phyloP scores from a whole-genome alignment of 2,888 invertebrate species.

The Cephus rjabovi region DNA sequence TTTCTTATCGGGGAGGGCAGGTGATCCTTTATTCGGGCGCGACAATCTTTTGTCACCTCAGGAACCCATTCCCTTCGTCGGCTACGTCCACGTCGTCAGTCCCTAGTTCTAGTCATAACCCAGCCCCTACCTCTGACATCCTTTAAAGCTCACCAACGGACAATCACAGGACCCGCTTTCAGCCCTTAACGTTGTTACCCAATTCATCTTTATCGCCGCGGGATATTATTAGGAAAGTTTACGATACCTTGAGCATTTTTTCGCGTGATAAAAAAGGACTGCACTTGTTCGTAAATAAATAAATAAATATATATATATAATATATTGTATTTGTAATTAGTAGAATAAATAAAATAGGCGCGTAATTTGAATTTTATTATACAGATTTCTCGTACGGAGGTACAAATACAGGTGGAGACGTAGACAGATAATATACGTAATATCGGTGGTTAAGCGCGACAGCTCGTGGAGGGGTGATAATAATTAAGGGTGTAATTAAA shows the following conservation, averaged over 20 bases:
- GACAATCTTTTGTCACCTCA: background rate
- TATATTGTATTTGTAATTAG: background rate
- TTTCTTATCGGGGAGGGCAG: background rate
- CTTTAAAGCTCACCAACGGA: background rate
- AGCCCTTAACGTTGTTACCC: background rate
- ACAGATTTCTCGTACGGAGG: background rate
- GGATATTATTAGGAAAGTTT: background rate
- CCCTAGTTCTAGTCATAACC: background rate
- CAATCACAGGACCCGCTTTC: background rate
- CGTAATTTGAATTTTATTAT: background rate
- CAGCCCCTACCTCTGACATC: background rate
- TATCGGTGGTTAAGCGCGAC: background rate
- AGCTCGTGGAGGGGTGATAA: background rate
- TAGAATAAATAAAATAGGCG: conserved; percentile 2
- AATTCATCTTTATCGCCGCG: background rate
- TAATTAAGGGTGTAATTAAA: background rate
- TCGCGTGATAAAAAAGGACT: background rate
- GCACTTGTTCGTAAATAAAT: background rate
- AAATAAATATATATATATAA: conserved; percentile 5
- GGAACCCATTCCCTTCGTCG: background rate
- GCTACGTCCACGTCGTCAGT: background rate
- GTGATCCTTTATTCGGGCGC: background rate
- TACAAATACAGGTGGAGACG: background rate
- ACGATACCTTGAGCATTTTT: background rate
- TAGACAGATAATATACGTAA: background rate